Percentiles rank a stretch among this genome's conserved stretches.
These are phyloP conservation scores for Zosterops japonicus DNA, from an alignment of 2,113 vertebrate genomes.

Conservation along the genomic window DNA sequence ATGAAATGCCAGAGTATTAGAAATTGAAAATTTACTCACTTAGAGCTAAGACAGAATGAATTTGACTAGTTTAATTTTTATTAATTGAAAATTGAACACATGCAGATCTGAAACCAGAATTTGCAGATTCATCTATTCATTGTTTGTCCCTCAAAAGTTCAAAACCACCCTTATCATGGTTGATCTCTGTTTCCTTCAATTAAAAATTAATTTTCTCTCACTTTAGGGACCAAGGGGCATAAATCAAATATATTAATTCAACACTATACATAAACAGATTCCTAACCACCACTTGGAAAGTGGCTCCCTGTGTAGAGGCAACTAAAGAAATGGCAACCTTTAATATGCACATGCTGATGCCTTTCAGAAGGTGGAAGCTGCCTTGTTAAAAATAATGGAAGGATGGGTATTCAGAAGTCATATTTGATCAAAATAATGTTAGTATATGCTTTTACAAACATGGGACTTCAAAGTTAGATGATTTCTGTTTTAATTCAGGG, in stretches of 20 bases:
- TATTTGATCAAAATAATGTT: conserved; percentile 45
- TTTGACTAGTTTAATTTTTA: not conserved
- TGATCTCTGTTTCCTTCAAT: not conserved
- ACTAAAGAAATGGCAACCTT: conserved; percentile 28
- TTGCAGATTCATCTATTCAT: not conserved
- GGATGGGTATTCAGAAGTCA: not conserved
- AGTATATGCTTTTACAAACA: not conserved
- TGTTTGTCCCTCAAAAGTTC: not conserved
- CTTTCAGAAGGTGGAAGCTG: not conserved
- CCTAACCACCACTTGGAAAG: not conserved
- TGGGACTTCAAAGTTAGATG: not conserved
- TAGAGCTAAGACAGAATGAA: not conserved
- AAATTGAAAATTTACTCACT: not conserved
- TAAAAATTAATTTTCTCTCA: not conserved
- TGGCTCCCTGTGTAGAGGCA: not conserved
- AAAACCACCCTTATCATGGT: not conserved
- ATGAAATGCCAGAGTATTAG: not conserved
- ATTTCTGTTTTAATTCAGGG: conserved; percentile 2
- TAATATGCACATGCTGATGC: not conserved
- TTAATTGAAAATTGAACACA: not conserved
- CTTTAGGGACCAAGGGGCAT: not conserved
- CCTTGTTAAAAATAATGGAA: conserved; percentile 36
- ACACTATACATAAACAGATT: not conserved
- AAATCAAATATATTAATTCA: not conserved
- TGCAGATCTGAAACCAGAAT: not conserved